Conservation (phyloP, 1,140 invertebrate species). For the Phenacoccus solenopsis region DNA sequence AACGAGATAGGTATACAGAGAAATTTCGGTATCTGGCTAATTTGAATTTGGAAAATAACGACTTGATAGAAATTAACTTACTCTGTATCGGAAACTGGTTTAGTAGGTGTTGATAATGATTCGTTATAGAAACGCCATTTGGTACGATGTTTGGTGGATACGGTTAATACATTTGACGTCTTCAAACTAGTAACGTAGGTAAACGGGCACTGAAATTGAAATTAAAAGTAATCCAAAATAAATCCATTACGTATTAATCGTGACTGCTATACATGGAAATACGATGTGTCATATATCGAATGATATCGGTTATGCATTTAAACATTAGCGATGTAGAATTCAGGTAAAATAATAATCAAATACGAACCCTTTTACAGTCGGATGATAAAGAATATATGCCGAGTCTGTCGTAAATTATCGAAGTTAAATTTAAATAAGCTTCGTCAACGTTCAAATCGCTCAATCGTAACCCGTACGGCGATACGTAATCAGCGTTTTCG, state of each 20-base stretch:
- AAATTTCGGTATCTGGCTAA: no score
- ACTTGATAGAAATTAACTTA: neutral
- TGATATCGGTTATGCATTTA: no score
- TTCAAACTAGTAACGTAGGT: neutral
- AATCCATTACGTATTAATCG: no score
- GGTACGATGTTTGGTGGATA: neutral
- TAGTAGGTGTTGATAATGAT: neutral
- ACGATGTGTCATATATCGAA: no score
- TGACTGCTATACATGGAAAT: no score
- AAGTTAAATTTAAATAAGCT: slow-evolving; percentile 39
- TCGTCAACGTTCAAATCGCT: slow-evolving; percentile 39
- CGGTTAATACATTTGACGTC: neutral
- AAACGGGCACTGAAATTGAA: neutral
- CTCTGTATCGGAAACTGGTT: neutral
- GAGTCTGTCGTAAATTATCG: slow-evolving; percentile 28
- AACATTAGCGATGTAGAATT: no score
- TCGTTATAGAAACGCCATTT: neutral
- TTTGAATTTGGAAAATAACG: neutral
- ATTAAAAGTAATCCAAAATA: no score
- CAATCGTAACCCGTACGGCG: slow-evolving; percentile 19
- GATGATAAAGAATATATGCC: slow-evolving; percentile 44
- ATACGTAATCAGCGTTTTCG: neutral
- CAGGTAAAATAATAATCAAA: no score
- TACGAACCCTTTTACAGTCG: slow-evolving; percentile 43
- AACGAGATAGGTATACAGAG: no score